Evolutionary conservation across 2,888 invertebrate genomes (phyloP).

Genomic region (Alsophila aescularia): DNA sequence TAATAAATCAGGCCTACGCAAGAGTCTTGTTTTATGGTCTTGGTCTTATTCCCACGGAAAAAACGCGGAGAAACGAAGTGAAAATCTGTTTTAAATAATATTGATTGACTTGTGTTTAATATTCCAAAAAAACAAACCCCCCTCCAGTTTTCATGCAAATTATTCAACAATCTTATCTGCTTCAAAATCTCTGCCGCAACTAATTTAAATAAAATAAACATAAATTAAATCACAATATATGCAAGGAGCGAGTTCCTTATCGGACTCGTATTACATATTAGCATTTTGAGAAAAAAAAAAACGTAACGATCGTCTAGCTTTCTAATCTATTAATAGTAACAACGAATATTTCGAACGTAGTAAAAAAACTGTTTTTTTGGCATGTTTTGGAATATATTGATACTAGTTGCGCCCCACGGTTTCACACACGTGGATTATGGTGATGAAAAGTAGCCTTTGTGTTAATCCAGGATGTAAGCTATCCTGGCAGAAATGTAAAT

Average conservation of each 20-base stretch:
- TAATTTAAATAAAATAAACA: constrained; percentile 14
- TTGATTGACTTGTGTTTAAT: too few relatives aligned
- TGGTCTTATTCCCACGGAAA: too few relatives aligned
- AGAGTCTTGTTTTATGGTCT: too few relatives aligned
- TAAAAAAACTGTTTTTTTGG: neutral
- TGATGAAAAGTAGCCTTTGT: too few relatives aligned
- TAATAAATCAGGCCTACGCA: too few relatives aligned
- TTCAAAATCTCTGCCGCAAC: neutral
- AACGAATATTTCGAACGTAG: neutral
- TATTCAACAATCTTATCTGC: neutral
- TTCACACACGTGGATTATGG: too few relatives aligned
- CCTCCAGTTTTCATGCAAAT: neutral
- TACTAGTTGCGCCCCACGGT: too few relatives aligned
- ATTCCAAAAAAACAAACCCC: too few relatives aligned
- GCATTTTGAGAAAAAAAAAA: constrained; percentile 15
- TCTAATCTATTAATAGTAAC: constrained; percentile 19
- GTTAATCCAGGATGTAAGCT: too few relatives aligned
- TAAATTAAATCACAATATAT: constrained; percentile 2
- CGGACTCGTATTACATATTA: neutral
- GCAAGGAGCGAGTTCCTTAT: constrained; percentile 9
- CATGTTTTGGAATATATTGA: neutral
- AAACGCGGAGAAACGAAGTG: too few relatives aligned
- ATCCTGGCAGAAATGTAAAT: too few relatives aligned
- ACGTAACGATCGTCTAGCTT: constrained; percentile 13
- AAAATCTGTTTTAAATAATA: too few relatives aligned